These are phyloP conservation scores for Betta splendens DNA, from an alignment of 2,797 vertebrate genomes.

Conservation along the genomic window DNA sequence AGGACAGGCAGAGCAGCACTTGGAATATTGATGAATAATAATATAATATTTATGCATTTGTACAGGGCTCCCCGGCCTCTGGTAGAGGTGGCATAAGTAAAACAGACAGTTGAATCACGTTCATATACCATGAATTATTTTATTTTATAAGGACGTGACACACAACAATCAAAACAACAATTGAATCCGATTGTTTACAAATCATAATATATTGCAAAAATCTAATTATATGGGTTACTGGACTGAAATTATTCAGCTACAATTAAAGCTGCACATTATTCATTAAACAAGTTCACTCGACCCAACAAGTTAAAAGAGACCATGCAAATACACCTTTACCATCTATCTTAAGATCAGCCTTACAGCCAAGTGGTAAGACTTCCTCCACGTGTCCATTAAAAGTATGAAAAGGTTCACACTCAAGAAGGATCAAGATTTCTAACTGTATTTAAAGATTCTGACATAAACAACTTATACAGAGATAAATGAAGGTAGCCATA, in stretches of 20 bases:
- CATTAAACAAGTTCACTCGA: conserved; percentile 87
- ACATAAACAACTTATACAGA: conserved; percentile 69
- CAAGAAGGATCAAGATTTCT: conserved; percentile 31
- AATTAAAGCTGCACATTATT: conserved; percentile 95
- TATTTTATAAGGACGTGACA: conserved; percentile 83
- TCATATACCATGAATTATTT: conserved; percentile 45
- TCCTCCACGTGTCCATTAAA: conserved; percentile 45
- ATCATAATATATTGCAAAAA: conserved; percentile 89
- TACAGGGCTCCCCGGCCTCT: no score
- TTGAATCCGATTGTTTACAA: conserved; percentile 90
- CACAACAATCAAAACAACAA: conserved; percentile 87
- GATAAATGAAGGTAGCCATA: conserved; percentile 69
- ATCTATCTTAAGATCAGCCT: conserved; percentile 42
- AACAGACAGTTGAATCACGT: not conserved
- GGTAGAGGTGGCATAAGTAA: not conserved
- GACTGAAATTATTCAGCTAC: conserved; percentile 92
- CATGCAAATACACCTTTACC: conserved; percentile 73
- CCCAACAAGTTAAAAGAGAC: conserved; percentile 69
- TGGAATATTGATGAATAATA: no score
- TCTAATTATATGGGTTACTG: conserved; percentile 83
- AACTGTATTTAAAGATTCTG: conserved; percentile 54
- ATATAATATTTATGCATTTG: no score
- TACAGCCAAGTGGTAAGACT: conserved; percentile 26
- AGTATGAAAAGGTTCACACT: conserved; percentile 52
- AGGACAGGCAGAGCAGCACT: no score